Evolutionary conservation across 1,140 invertebrate species (phyloP), one percentile per base, ranked within the genome.

Genomic region (Cataglyphis hispanica): DNA sequence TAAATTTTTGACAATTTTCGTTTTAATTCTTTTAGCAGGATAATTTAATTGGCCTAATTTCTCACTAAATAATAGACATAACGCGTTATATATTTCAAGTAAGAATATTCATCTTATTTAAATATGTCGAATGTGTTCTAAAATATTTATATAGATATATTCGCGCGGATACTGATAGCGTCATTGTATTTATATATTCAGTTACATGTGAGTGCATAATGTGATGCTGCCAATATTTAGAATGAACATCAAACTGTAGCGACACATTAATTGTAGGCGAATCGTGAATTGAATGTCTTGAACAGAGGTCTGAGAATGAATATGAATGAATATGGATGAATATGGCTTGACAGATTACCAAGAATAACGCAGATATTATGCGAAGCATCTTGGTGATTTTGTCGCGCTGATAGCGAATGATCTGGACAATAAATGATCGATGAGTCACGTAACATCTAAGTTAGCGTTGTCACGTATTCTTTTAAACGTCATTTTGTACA

Each of bases 361-460:
- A 88, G 34, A 10, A 34, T 78, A 67, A 76, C 13, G 43, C 46
- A 56, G 7, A 13, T 40, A 72, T 63, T 27, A 56, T 22, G n/a
- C 43, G 22, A 83, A 46, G 31, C 19, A 46, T 60, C 77, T 90
- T 90, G 89, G 74, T 76, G 76, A 89, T 90, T 50, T 89, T 90
- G 60, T 87, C 61, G 40, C 16, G 43, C 56, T 56, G 46, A 89
- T 75, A 87, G 74, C 78, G 87, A 84, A 86, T 78, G 63, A 91
- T 80, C 76, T 77, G 80, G 89, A 90, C 89, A 90, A 90, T 90
- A 90, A 83, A 90, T 75, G 66, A 86, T 84, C 60, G 84, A 88
- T 77, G 86, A 88, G 69, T 77, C 70, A 90, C 81, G 46, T 90
- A 90, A 89, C 34, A 88, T 31, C 40, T 83, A 87, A 89, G 74